These are phyloP conservation scores for Delichon dasypus DNA, from an alignment of 2,797 vertebrate genomes.

Conservation along the genomic window DNA sequence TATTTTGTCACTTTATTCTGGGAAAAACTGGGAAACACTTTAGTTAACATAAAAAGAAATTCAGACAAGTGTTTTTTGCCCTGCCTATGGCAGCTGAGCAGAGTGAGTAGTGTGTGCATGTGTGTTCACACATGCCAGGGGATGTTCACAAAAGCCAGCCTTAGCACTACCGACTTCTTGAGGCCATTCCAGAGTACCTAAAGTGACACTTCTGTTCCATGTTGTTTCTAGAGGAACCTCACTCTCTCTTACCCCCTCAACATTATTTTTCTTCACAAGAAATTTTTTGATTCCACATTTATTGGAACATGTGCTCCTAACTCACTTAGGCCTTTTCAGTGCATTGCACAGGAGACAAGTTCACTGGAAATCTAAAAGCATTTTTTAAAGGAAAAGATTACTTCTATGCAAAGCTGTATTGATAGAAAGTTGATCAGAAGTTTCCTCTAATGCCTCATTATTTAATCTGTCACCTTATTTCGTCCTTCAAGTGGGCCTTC, in stretches of 20 bases:
- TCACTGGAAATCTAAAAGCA: neutral
- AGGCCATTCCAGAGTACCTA: neutral
- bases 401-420: neutral
- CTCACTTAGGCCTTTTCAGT: neutral
- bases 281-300: neutral
- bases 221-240: neutral
- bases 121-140: neutral
- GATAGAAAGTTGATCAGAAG: neutral
- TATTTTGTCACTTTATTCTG: neutral
- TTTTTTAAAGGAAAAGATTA: neutral
- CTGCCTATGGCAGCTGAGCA: neutral
- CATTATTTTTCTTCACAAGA: neutral
- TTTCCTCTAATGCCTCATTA: neutral
- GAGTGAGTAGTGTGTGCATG: neutral
- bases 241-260: accelerated
- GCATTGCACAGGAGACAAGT: neutral
- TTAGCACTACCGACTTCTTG: neutral
- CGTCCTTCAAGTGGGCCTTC: neutral
- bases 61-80: neutral
- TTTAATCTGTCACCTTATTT: neutral
- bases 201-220: neutral
- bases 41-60: neutral
- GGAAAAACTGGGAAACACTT: neutral
- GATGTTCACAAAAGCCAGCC: neutral
- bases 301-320: neutral